Evolutionary conservation across 2,113 vertebrate genomes (phyloP).

Genomic region (Equus quagga): DNA sequence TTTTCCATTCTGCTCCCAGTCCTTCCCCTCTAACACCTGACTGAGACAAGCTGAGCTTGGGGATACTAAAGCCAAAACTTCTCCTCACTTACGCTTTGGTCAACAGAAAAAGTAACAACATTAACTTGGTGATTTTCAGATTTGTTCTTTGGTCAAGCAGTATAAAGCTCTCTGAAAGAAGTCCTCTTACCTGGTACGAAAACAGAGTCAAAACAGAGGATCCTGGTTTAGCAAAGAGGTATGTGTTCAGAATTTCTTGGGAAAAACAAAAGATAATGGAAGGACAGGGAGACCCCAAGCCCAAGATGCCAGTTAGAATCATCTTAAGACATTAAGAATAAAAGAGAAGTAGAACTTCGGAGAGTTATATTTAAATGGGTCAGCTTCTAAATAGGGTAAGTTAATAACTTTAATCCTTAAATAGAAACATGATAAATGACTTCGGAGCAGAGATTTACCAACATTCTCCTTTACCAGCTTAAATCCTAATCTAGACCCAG

Average conservation of each 20-base stretch:
- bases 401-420: conserved; percentile 16
- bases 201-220: conserved; percentile 2
- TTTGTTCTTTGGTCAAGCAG: conserved; percentile 75
- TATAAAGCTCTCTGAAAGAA: conserved; percentile 60
- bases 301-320: neutral
- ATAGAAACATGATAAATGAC: neutral
- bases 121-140: conserved; percentile 42
- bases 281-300: neutral
- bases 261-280: neutral
- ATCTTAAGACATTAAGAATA: neutral
- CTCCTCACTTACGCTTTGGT: conserved; percentile 69
- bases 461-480: conserved; percentile 7
- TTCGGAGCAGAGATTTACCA: conserved; percentile 47
- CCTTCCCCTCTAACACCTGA: neutral
- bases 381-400: neutral
- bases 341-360: neutral
- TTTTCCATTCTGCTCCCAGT: neutral
- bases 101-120: conserved; percentile 40
- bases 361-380: neutral
- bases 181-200: conserved; percentile 30
- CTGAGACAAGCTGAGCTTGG: conserved; percentile 1
- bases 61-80: conserved; percentile 26
- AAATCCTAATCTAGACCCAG: conserved; percentile 34
- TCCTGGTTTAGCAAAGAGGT: neutral
- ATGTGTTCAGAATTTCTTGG: conserved; percentile 12